phyloP scores from a whole-genome alignment of 2,888 invertebrate species.

The Cetonia aurata region DNA sequence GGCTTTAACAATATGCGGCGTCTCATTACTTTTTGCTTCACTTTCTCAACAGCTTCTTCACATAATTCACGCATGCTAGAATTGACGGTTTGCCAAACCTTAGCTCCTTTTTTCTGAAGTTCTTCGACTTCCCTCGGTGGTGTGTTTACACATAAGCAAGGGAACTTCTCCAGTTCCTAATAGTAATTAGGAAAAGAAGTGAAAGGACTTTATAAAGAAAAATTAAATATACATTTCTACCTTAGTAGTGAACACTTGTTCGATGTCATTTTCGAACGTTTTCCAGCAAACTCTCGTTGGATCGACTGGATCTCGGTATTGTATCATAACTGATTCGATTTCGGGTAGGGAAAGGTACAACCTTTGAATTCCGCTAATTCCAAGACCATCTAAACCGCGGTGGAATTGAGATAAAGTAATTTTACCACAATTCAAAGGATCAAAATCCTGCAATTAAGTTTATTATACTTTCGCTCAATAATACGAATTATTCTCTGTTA shows the following conservation, averaged over 20 bases:
- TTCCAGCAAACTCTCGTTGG: constrained; percentile 78
- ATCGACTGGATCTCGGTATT: constrained; percentile 82
- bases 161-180: constrained; percentile 75
- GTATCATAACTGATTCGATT: constrained; percentile 72
- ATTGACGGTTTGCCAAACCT: constrained; percentile 67
- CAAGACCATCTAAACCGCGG: constrained; percentile 76
- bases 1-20: constrained; percentile 76
- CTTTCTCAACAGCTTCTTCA: constrained; percentile 74
- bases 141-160: constrained; percentile 70
- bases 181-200: neutral
- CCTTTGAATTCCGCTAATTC: constrained; percentile 71
- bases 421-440: constrained; percentile 76
- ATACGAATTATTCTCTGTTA: too few relatives aligned
- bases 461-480: too few relatives aligned
- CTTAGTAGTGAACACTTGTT: constrained; percentile 71
- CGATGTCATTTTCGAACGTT: constrained; percentile 82
- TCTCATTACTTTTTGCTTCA: constrained; percentile 73
- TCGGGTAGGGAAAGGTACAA: constrained; percentile 74
- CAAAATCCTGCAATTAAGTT: constrained; percentile 72
- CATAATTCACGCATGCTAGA: constrained; percentile 68
- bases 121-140: constrained; percentile 70
- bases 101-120: constrained; percentile 67
- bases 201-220: neutral
- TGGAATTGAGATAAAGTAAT: constrained; percentile 79
- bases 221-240: constrained; percentile 51